Evolutionary conservation across 1,140 invertebrate species (phyloP).

Genomic region (Drosophila eugracilis): DNA sequence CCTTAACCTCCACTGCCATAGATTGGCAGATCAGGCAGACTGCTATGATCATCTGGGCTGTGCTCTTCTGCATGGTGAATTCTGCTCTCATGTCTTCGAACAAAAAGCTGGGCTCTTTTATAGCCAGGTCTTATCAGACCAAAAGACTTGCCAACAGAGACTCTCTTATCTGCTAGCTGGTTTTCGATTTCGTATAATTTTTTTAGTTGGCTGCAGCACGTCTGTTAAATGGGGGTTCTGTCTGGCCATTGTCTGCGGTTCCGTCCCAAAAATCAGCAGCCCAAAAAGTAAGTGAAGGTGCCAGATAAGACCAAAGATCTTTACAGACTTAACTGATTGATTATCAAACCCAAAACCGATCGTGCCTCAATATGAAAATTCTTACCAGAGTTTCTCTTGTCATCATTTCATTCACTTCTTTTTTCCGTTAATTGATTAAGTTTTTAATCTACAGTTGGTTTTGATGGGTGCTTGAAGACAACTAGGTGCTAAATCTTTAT

Average conservation of each 20-base stretch:
- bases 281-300: not conserved
- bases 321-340: slow-evolving; percentile 23
- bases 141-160: not conserved
- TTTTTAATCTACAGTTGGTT: slow-evolving; percentile 4
- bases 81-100: slow-evolving; percentile 30
- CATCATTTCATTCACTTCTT: slow-evolving; percentile 25
- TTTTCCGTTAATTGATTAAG: slow-evolving; percentile 34
- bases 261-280: slow-evolving; percentile 34
- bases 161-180: slow-evolving; percentile 38
- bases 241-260: slow-evolving; percentile 53
- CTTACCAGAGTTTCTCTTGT: slow-evolving; percentile 13
- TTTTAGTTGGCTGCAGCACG: slow-evolving; percentile 26
- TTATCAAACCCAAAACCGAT: slow-evolving; percentile 15
- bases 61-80: slow-evolving; percentile 22
- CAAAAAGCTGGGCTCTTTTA: slow-evolving; percentile 33
- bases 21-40: slow-evolving; percentile 23
- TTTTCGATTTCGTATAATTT: slow-evolving; percentile 29
- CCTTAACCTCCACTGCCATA: not conserved
- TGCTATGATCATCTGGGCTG: slow-evolving; percentile 17
- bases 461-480: slow-evolving; percentile 56
- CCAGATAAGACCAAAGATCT: slow-evolving; percentile 32
- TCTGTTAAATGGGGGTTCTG: slow-evolving; percentile 21
- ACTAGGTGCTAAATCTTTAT: slow-evolving; percentile 65
- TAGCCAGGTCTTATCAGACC: slow-evolving; percentile 40
- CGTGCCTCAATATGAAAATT: slow-evolving; percentile 34